phyloP scores from a whole-genome alignment of 2,797 vertebrate species.

The Coluber constrictor region DNA sequence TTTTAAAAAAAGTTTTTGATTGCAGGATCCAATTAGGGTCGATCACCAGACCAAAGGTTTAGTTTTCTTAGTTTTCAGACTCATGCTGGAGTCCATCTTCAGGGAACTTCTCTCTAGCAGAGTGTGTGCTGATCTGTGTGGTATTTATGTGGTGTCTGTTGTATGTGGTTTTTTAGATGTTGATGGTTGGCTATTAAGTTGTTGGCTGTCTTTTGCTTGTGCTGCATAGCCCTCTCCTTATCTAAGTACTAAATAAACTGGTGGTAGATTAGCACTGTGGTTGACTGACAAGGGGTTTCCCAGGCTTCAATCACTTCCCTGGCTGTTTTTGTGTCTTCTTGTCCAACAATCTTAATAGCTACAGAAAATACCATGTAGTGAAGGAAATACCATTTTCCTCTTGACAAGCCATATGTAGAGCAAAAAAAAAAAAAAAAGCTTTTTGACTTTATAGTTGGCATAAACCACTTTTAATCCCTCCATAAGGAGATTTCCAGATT shows the following conservation, averaged over 20 bases:
- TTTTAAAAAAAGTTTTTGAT: conserved; percentile 12
- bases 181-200: background rate
- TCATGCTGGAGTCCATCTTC: background rate
- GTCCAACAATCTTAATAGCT: background rate
- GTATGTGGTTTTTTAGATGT: background rate
- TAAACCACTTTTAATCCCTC: background rate
- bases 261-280: background rate
- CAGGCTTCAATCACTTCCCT: background rate
- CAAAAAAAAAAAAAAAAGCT: background rate
- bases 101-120: background rate
- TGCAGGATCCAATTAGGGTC: background rate
- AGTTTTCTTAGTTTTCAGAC: background rate
- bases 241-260: background rate
- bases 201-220: background rate
- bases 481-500: background rate
- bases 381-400: background rate
- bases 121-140: background rate
- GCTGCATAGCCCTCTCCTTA: background rate
- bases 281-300: background rate
- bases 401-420: background rate
- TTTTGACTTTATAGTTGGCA: background rate
- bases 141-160: background rate
- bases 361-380: background rate
- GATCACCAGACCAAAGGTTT: background rate
- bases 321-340: background rate